Base-by-base conservation (phyloP, 2,797 vertebrate genomes). In the Streptopelia turtur region DNA sequence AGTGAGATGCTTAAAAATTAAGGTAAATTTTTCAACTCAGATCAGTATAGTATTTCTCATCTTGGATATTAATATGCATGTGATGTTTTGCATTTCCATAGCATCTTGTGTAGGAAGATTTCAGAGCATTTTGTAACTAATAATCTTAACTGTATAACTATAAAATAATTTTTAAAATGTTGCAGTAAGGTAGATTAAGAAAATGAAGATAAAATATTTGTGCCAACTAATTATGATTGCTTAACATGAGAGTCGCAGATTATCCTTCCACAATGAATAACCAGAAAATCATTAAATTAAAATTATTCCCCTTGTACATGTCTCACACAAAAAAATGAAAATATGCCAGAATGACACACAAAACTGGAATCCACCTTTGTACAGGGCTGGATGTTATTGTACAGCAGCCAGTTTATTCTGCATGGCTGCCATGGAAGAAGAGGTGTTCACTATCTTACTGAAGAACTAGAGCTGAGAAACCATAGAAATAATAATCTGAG, bases 1-100 rank as follows among this genome's bases (percentile, higher is more conserved):
- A 89, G 75, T 80, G 75, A 94, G 66, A 89, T 43, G 55, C 53
- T 93, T 88, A 90, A 86, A 95, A 94, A 81, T 83, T 49, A 85
- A 39, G 24, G 47, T 69, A 83, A 70, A 63, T 53, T 94, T 95
- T 91, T 79, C 68, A 92, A 37, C 47, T 83, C 74, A 79, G 59
- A 84, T 65, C 59, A 87, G 43, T 59, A 30, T 50, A 78, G 70
- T 95, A 69, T 74, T 87, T 72, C 56, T 91, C 15, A 31, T 59
- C 31, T 83, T 82, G n/a, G 24, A 43, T 52, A 82, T 41, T 20
- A 79, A 28, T 68, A 83, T 23, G 43, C 52, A 69, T 69, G 45
- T 28, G 35, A 64, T 52, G 21, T 41, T 17, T 92, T 92, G 20
- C 16, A 89, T 83, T 93, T 89, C 69, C 35, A 70, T 27, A 78